Evolutionary conservation across 2,888 invertebrate species (phyloP), one percentile per base, ranked within the genome.

Genomic region (Uloborus plumipes): DNA sequence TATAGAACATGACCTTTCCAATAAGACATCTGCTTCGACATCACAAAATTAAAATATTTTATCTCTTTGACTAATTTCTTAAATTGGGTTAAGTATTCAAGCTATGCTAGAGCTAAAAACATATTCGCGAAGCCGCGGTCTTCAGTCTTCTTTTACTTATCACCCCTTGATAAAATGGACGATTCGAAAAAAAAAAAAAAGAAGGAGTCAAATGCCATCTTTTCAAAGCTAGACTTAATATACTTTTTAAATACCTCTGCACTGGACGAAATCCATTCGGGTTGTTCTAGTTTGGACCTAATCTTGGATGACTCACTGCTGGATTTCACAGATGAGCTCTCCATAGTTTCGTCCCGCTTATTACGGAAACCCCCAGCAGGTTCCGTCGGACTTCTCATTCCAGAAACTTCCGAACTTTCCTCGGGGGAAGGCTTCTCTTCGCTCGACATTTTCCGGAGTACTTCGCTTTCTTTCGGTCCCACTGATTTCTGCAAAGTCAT

Each of bases 391-490:
- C 84, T 84, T n/a, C 59, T 26, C 66, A 66, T 72, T 15, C 84
- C 84, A 11, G 84, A 84, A 26, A 84, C 75, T 59, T 84, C 84
- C 55, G 84, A 84, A 20, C 50, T 74, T 7, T 84, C 84, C 65
- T 84, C 84, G 15, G 79, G 78, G 6, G 77, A 83, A 2, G 83
- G 71, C 26, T 77, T 83, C 26, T 83, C 83, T 49, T 72, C 77
- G 20, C 77, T 82, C 20, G 82, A 71, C 4, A 64, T 65, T 49
- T 71, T 76, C 11, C 53, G 71, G 26, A 71, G 53, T 11, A 75
- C 74, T 58, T 73, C 67, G 47, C 73, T 4, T 4, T 67, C 67
- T 49, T 67, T 79, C 22, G 58, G 58, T 11, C 31, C 18, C 13
- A 26, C 7, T 14, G 50, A 15, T 22, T 51, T 66, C 0, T 26